These are phyloP conservation scores for Hydrophis major DNA, from an alignment of 2,797 vertebrate species.

Conservation along the genomic window DNA sequence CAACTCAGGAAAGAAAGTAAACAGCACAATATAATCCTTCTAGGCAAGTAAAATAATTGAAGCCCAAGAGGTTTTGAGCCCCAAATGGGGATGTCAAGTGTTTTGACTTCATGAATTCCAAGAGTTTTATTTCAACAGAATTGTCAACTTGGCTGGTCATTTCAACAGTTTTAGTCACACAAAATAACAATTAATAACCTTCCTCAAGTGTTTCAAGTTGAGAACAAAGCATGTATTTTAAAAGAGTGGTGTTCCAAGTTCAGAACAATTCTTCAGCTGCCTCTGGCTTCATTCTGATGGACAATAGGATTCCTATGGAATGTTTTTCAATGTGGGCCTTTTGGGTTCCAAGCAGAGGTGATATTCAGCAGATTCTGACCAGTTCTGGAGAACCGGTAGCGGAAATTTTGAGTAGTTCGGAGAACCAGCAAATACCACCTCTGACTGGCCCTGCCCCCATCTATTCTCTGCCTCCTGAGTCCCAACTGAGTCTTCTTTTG, in stretches of 20 bases:
- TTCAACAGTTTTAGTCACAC: not conserved
- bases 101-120: not conserved
- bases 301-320: not conserved
- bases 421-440: too few species aligned
- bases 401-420: too few species aligned
- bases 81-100: not conserved
- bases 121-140: not conserved
- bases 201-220: not conserved
- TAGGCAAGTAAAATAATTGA: not conserved
- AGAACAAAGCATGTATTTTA: not conserved
- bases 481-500: too few species aligned
- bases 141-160: not conserved
- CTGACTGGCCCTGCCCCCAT: too few species aligned
- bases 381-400: too few species aligned
- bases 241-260: not conserved
- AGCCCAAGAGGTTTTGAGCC: not conserved
- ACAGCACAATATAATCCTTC: not conserved
- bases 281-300: not conserved
- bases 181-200: not conserved
- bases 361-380: too few species aligned
- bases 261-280: not conserved
- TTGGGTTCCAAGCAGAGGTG: not conserved
- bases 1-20: not conserved
- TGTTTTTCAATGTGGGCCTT: not conserved
- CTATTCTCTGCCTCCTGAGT: too few species aligned